Percentiles rank a stretch among this genome's conserved stretches.
These are phyloP conservation scores for Orchesella cincta DNA, from an alignment of 1,140 invertebrate species.

Conservation along the genomic window DNA sequence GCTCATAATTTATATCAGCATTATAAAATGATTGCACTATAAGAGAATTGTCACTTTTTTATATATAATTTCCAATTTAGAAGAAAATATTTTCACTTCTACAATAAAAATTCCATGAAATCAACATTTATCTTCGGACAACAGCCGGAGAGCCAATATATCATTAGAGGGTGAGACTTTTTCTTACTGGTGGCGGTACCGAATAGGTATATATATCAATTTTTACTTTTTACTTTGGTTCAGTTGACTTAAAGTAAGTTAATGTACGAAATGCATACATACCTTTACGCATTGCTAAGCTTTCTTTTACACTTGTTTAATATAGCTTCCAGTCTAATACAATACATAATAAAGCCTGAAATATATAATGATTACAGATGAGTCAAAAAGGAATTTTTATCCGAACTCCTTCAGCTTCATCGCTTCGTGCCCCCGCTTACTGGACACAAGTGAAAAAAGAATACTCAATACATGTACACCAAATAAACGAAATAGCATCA, in stretches of 20 bases:
- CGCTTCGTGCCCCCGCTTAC: not conserved
- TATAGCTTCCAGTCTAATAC: not conserved
- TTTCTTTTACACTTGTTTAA: not conserved
- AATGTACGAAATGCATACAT: not conserved
- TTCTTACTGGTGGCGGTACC: not conserved
- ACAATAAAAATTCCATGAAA: constrained; percentile 29
- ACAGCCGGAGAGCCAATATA: constrained; percentile 22
- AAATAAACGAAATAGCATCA: too few species aligned
- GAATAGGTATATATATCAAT: too few species aligned
- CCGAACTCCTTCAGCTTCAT: too few species aligned
- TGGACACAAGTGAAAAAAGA: too few species aligned
- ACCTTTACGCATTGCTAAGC: not conserved
- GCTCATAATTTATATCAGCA: constrained; percentile 15
- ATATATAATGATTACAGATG: not conserved
- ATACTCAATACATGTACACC: too few species aligned
- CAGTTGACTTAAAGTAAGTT: not conserved
- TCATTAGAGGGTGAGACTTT: too few species aligned
- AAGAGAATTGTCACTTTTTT: constrained; percentile 12
- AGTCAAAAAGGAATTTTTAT: not conserved
- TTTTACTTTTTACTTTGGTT: not conserved
- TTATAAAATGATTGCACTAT: constrained; percentile 11
- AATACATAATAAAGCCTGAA: not conserved
- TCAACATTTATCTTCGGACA: constrained; percentile 23
- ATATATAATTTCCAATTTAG: constrained; percentile 18
- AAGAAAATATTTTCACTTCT: constrained; percentile 26